Base-by-base conservation (phyloP, 2,888 invertebrate species). In the Willowsia nigromaculata region DNA sequence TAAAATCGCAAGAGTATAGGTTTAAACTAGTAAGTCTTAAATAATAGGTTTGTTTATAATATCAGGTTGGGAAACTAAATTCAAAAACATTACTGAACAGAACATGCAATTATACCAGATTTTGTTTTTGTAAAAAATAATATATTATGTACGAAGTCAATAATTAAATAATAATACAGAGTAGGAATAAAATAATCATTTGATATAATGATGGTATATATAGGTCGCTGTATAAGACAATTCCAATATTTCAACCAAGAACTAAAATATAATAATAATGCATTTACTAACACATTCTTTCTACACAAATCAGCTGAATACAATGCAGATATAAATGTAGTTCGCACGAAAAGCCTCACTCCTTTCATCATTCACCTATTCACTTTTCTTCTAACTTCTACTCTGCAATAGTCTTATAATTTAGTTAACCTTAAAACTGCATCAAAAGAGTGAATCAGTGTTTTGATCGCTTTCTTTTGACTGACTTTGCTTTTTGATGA, bases 401-500 rank as follows among this genome's bases (percentile, higher is more conserved):
- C 27, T 76, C 30, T 76, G 50, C 27, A 71, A 71, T 50, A 76
- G 50, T 74, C 74, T 76, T 65, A 82, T 82, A 59, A 65, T 47
- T 76, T 59, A 76, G 85, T 85, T 80, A 76, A 40, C 59, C 43
- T 76, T 84, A 87, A 86, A 86, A 76, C 62, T 65, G 78, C 85
- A 87, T 87, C 87, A 87, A 87, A 53, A 80, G 81, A 59, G 87
- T 87, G 81, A 87, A 59, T 53, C 68, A 71, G 56, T 33, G n/a
- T 27, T 40, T 56, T 53, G 71, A 53, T 81, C 15, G 22, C 30
- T 47, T 13, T 56, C 18, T 78, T 47, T 71, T 81, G 56, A 81
- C 81, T 87, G 87, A 87, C 87, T 87, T 37, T 80, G 22, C 53
- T 50, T 76, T 78, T 71, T 87, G 87, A 87, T 81, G 87, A 87